Evolutionary conservation across 1,140 invertebrate genomes (phyloP), one percentile per base, ranked within the genome.

Genomic region (Bradynema listronoti): DNA sequence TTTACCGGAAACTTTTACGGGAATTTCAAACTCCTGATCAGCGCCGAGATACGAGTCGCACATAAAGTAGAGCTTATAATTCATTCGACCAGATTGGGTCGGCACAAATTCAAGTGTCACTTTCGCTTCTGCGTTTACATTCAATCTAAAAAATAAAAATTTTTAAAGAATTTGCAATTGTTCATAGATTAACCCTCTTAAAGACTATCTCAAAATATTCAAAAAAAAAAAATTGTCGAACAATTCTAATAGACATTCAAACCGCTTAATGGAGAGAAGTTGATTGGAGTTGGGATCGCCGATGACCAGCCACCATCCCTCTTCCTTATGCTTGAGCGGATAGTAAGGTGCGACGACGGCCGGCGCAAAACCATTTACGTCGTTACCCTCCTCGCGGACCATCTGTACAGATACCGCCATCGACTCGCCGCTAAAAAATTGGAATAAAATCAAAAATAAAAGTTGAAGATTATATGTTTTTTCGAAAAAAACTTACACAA

Each of bases 221-320:
- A n/a, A n/a, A n/a, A n/a, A n/a, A n/a, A n/a, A n/a, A n/a, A n/a
- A n/a, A n/a, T n/a, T n/a, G n/a, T n/a, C n/a, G n/a, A n/a, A n/a
- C n/a, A n/a, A n/a, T n/a, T n/a, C n/a, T n/a, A n/a, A n/a, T n/a
- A n/a, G 9, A 63, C 27, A 53, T 30, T 47, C 5, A 55, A 25
- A 56, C 25, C 94, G 84, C 78, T 98, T 98, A 75, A 99, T 98
- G 1, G 91, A 95, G 0, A 97, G 83, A 14, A 99, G 80, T 0
- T 90, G 90, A 80, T 98, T 98, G 1, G 84, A 85, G 74, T 89
- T 90, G 0, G 90, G 88, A 80, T 97, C 93, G 0, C 94, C 93
- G 73, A 99, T 91, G 16, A 99, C 92, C 4, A 99, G 88, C 93
- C 95, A 99, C 94, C 95, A 99, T 36, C 92, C 91, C 82, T 99